Evolutionary conservation across 1,140 invertebrate species (phyloP).

Genomic region (Phthorimaea operculella): DNA sequence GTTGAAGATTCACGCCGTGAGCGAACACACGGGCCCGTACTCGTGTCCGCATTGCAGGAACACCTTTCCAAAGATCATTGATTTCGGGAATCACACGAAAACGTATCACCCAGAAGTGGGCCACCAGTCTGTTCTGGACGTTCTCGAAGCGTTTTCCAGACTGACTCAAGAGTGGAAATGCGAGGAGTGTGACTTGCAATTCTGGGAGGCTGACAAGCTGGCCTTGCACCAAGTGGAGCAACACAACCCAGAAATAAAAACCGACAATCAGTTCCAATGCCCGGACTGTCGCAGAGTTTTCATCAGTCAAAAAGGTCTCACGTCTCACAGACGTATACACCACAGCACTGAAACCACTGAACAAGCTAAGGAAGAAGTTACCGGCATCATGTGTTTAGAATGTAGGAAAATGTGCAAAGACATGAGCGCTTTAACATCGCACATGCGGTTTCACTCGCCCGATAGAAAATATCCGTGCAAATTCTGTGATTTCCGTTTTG

Average conservation of each 20-base stretch:
- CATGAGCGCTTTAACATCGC: constrained; percentile 40
- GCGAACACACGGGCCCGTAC: constrained; percentile 53
- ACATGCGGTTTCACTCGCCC: constrained; percentile 50
- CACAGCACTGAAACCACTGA: constrained; percentile 37
- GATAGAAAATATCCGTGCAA: constrained; percentile 56
- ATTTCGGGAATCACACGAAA: constrained; percentile 54
- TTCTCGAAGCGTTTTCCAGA: constrained; percentile 53
- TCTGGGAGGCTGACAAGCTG: constrained; percentile 55
- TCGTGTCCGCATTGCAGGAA: constrained; percentile 43
- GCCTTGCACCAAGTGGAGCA: constrained; percentile 52
- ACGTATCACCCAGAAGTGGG: constrained; percentile 49
- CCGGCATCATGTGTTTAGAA: constrained; percentile 52
- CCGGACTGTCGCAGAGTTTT: constrained; percentile 50
- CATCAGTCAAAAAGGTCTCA: constrained; percentile 48
- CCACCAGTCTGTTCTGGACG: constrained; percentile 51
- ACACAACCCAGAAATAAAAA: constrained; percentile 44
- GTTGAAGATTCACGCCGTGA: constrained; percentile 50
- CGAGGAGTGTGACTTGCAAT: constrained; percentile 54
- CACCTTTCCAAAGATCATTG: constrained; percentile 49
- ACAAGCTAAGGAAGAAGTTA: constrained; percentile 27
- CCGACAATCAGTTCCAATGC: constrained; percentile 47
- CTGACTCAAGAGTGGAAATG: constrained; percentile 59
- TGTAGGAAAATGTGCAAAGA: constrained; percentile 59
- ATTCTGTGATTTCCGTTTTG: constrained; percentile 59
- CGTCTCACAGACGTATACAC: constrained; percentile 48